Conservation (phyloP, 2,113 vertebrate genomes). For the Neotragus moschatus region DNA sequence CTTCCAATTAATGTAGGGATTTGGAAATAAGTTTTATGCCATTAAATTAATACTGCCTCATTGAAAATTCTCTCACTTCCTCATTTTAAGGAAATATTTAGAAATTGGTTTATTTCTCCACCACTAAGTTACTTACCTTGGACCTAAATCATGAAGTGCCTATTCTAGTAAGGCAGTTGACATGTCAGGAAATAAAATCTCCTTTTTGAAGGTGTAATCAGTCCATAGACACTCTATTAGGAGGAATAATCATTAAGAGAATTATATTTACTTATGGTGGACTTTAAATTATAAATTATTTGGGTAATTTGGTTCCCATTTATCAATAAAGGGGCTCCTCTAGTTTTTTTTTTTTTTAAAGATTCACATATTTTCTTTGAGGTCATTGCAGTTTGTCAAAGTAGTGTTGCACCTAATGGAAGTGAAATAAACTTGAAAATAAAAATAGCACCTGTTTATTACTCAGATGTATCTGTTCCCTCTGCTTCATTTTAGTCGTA, state of each 20-base stretch:
- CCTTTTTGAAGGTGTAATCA: neutral
- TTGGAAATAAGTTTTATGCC: slow-evolving; percentile 1
- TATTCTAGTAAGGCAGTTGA: neutral
- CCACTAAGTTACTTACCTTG: neutral
- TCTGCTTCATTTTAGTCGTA: slow-evolving; percentile 72
- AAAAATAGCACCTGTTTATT: slow-evolving; percentile 73
- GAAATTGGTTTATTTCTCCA: neutral
- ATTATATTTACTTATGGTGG: neutral
- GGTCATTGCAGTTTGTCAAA: neutral
- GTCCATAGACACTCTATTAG: neutral
- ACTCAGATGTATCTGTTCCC: slow-evolving; percentile 65
- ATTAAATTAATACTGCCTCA: slow-evolving; percentile 3
- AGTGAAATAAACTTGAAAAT: slow-evolving; percentile 61
- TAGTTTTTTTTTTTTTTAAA: neutral
- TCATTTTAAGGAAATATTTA: slow-evolving; percentile 1
- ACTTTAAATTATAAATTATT: slow-evolving; percentile 3
- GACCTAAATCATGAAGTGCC: neutral
- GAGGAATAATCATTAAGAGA: neutral
- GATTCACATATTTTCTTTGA: neutral
- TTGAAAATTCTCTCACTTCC: neutral
- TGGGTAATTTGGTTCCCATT: neutral
- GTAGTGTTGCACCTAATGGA: neutral
- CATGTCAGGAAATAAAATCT: neutral
- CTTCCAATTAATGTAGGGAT: neutral
- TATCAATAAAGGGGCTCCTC: neutral